Evolutionary conservation across 1,140 invertebrate genomes (phyloP), one percentile per base, ranked within the genome.

Genomic region (Drosophila seguyi): DNA sequence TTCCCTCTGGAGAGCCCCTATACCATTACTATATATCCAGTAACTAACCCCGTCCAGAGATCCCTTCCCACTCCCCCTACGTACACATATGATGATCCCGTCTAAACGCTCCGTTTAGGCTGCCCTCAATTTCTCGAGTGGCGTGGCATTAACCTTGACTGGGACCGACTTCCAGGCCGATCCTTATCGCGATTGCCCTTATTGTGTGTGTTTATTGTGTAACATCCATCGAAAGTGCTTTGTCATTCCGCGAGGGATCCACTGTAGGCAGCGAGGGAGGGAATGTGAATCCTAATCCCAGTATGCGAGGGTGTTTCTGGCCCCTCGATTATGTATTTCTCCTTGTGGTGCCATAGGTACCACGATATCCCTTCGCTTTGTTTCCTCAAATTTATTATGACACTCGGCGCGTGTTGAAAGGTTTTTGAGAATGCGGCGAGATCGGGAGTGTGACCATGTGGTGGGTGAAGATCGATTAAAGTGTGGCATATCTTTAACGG

Each of bases 341-440:
- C 29, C 59, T 31, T n/a, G 48, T 39, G 39, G 25, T 47, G 29
- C 52, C 39, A 42, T 63, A 34, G 36, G 42, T 59, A 36, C 20
- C 14, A 53, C 22, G 20, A 22, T 53, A 59, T 73, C 38, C 66
- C 74, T 65, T 56, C 47, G 76, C 58, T 56, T 61, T 68, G 62
- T 75, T 83, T 22, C 7, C 16, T 44, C 27, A 67, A 88, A 90
- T 88, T 88, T 88, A 88, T 88, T 88, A 90, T 88, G 84, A 88
- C 84, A 90, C 80, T 88, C 65, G 84, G 81, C 84, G 85, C 84
- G 85, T 90, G 84, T 83, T 88, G 84, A 88, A 84, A 88, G 84
- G 84, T 84, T 90, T 90, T 78, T 6, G 3, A 55, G 52, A 76
- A 88, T 45, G 27, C 41, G 20, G 48, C 18, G 13, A 60, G 66